Percentiles rank a stretch among this genome's conserved stretches.
These are phyloP conservation scores for Thyatira batis DNA, from an alignment of 2,888 invertebrate genomes.

Conservation along the genomic window DNA sequence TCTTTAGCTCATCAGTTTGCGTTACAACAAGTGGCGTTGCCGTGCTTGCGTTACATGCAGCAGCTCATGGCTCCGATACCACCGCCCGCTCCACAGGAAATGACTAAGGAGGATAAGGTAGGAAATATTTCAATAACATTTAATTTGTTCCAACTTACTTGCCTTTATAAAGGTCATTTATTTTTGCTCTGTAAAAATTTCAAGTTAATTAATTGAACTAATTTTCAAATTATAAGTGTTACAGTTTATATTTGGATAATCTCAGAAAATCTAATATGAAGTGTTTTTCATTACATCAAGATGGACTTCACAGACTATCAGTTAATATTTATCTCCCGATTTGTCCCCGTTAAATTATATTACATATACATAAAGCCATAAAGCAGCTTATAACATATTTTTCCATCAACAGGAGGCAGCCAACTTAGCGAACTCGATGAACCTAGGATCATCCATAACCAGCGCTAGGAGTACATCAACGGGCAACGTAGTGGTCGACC, in stretches of 20 bases:
- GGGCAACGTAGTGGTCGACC: constrained; percentile 73
- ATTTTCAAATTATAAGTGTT: too few species aligned
- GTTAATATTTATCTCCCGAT: too few species aligned
- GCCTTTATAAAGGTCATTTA: too few species aligned
- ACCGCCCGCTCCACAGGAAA: constrained; percentile 45
- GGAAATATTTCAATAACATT: constrained; percentile 1
- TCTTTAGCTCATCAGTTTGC: constrained; percentile 89
- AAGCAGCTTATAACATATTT: not conserved
- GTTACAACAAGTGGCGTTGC: constrained; percentile 94
- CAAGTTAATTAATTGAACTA: too few species aligned
- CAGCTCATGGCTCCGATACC: constrained; percentile 86
- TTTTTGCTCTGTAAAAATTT: too few species aligned
- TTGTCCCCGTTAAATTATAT: too few species aligned
- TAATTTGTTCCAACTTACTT: too few species aligned
- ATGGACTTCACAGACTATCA: too few species aligned
- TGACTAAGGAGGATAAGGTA: constrained; percentile 63
- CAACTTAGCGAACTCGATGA: constrained; percentile 27
- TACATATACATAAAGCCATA: too few species aligned
- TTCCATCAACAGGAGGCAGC: constrained; percentile 13
- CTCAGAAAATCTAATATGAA: too few species aligned
- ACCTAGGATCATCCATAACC: constrained; percentile 40
- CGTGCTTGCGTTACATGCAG: constrained; percentile 95
- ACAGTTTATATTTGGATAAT: too few species aligned
- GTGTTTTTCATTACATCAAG: too few species aligned
- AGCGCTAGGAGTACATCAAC: constrained; percentile 42